These are phyloP conservation scores for Rotaria sp. DNA, from an alignment of 2,888 invertebrate species.

Conservation along the genomic window DNA sequence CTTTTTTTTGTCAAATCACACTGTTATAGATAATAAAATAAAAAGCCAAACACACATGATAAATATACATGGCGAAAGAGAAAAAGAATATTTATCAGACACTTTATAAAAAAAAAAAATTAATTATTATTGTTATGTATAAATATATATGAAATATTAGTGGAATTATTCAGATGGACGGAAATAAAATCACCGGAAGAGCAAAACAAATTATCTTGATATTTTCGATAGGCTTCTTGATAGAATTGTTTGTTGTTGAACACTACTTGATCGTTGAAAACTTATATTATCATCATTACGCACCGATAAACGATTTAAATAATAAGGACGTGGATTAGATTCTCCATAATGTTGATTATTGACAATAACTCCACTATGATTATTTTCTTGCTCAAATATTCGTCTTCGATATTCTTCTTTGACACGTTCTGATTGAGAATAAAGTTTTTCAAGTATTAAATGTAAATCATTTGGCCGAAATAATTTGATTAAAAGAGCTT, in stretches of 20 bases:
- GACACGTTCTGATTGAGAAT: constrained; percentile 1
- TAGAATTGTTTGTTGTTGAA: neutral
- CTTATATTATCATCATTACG: neutral
- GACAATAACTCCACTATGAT: neutral
- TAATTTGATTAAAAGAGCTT: constrained; percentile 70
- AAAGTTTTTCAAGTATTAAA: constrained; percentile 22
- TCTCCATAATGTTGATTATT: neutral
- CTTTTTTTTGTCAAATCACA: neutral
- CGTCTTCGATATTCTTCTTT: constrained; percentile 24
- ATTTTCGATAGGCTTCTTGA: neutral
- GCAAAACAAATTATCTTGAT: neutral
- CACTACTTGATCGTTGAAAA: neutral
- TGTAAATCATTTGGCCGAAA: constrained; percentile 58
- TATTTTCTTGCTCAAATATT: neutral
- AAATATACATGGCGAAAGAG: neutral
- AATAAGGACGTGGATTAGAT: neutral
- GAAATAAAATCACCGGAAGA: neutral
- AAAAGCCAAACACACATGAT: neutral
- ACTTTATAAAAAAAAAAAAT: neutral
- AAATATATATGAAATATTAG: neutral
- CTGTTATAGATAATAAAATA: neutral
- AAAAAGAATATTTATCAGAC: constrained; percentile 4
- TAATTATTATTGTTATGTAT: neutral
- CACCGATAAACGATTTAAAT: neutral
- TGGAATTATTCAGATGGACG: neutral